A percentile compares a stretch with the other conserved stretches of the same genome.
phyloP scores from a whole-genome alignment of 1,140 invertebrate species.

The Leptinotarsa defecta region DNA sequence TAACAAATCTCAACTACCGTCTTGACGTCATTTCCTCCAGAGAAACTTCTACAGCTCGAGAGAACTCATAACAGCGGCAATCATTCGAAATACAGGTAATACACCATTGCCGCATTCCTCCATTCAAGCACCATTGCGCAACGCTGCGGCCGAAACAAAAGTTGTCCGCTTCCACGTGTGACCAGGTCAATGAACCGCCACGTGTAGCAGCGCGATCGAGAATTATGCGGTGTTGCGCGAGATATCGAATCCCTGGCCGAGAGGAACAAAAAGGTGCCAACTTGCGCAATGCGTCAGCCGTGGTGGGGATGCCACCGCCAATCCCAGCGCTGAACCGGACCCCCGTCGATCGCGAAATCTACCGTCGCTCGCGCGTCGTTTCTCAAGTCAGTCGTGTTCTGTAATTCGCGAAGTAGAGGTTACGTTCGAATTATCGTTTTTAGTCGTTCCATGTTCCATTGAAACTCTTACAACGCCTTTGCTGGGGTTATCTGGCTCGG shows the following conservation, averaged over 20 bases:
- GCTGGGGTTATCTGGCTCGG: no score
- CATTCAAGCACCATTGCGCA: conserved; percentile 40
- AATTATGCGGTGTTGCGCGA: conserved; percentile 16
- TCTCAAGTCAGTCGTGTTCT: neutral
- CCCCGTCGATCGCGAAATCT: conserved; percentile 16
- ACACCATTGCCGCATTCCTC: conserved; percentile 8
- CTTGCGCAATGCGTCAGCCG: conserved; percentile 26
- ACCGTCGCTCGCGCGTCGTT: conserved; percentile 28
- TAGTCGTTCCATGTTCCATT: neutral
- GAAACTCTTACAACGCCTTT: no score
- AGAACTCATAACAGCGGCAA: neutral
- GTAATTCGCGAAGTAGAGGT: neutral
- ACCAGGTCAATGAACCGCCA: conserved; percentile 49
- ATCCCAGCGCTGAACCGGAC: conserved; percentile 25
- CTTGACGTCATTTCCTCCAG: no score
- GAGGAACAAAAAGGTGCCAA: conserved; percentile 26
- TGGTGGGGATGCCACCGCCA: conserved; percentile 24
- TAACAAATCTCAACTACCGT: no score
- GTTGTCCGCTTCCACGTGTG: conserved; percentile 28
- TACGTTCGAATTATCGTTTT: neutral
- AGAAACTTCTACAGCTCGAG: no score
- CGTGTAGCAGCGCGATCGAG: conserved; percentile 44
- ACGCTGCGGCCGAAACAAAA: conserved; percentile 38
- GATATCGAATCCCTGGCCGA: neutral
- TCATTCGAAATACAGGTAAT: neutral